These are phyloP conservation scores for Platalea minor DNA, from an alignment of 2,797 vertebrate species.

Conservation along the genomic window DNA sequence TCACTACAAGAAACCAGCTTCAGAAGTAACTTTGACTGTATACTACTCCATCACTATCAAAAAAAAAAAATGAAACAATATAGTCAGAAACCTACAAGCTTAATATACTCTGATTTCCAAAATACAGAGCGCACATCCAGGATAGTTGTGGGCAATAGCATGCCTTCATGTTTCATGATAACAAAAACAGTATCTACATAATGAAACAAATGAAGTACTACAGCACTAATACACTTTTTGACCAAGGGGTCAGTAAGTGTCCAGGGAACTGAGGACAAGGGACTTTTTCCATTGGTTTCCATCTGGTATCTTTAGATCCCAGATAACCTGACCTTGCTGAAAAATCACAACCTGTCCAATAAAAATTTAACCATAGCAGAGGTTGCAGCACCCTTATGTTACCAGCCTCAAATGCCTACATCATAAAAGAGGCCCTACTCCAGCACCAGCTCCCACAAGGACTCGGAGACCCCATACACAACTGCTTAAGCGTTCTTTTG, in stretches of 20 bases:
- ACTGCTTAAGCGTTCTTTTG: neutral
- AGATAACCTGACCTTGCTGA: neutral
- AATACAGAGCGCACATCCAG: neutral
- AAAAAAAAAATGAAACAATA: neutral
- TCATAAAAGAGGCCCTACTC: neutral
- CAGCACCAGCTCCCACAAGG: neutral
- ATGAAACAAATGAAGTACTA: neutral
- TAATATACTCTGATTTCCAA: neutral
- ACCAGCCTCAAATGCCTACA: neutral
- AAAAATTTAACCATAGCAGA: neutral
- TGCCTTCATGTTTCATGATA: neutral
- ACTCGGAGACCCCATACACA: neutral
- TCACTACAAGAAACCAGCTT: neutral
- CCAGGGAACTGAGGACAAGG: neutral
- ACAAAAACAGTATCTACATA: neutral
- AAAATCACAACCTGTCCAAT: neutral
- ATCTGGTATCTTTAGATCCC: neutral
- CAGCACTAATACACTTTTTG: neutral
- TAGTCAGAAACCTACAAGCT: neutral
- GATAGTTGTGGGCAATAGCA: neutral
- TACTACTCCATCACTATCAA: neutral
- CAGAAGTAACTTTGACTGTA: neutral
- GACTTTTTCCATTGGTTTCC: neutral
- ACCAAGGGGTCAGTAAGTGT: neutral
- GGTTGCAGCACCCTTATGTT: neutral